Evolutionary conservation across 2,888 invertebrate genomes (phyloP), one percentile per base, ranked within the genome.

Genomic region (Atrina japonica): DNA sequence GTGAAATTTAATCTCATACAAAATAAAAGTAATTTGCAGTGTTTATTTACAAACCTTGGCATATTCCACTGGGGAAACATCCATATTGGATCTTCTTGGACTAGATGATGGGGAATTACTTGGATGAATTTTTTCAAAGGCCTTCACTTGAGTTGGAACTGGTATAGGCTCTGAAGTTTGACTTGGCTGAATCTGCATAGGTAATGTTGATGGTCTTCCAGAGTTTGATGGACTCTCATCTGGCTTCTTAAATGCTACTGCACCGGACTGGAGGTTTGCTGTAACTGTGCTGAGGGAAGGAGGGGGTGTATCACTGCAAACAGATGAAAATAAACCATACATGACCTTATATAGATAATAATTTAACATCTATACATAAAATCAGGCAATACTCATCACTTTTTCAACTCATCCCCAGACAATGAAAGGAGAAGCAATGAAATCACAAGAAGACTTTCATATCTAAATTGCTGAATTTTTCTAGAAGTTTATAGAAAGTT

Each of bases 91-190:
- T 29, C 64, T 68, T 40, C 56, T 50, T 23, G 73, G 68, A 40
- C 63, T 63, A n/a, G 63, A 63, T 18, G 77, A 71, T 5, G 82
- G 83, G 0, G 85, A 82, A 66, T 81, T 86, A 53, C 67, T 66
- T 23, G 83, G 79, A 66, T 87, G 86, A 49, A 93, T 92, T 71
- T 91, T 90, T 74, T 92, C 89, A 79, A 91, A 93, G 11, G 92
- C 91, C 65, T 92, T 92, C 71, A 92, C 90, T 86, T 94, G 94
- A 9, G 94, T 93, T 11, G 95, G 95, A 59, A 95, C 95, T 3
- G 95, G 95, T 77, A 95, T 94, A 6, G 95, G 95, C 87, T 95
- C 95, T 6, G 94, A 83, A n/a, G 82, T 66, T 16, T 78, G 73
- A 14, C 80, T 75, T 43, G 77, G 72, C 52, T 71, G 76, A 14